Conservation (phyloP, 2,113 vertebrate species). For the Brachyistius frenatus region DNA sequence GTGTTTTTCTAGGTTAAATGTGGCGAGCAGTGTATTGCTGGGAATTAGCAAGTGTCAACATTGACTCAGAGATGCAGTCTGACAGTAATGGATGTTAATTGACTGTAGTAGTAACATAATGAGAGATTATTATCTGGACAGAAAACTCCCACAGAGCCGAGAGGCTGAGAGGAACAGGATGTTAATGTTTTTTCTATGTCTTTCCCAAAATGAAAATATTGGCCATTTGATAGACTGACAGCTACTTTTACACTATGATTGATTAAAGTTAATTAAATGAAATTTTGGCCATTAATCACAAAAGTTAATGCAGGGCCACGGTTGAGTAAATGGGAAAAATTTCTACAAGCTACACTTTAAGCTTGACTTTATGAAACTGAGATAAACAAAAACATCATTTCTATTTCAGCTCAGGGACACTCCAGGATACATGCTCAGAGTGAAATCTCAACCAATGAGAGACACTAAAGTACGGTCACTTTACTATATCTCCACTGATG, state of each 20-base stretch:
- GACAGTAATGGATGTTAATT: conserved; percentile 78
- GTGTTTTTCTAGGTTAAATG: conserved; percentile 59
- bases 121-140: conserved; percentile 71
- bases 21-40: conserved; percentile 50
- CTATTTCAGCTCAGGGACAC: too few species aligned
- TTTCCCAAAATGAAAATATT: conserved; percentile 59
- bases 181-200: conserved; percentile 41
- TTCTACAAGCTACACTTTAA: neutral
- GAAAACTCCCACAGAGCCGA: conserved; percentile 69
- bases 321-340: conserved; percentile 65
- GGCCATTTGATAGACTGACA: conserved; percentile 24
- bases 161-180: conserved; percentile 49
- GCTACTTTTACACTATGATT: conserved; percentile 53
- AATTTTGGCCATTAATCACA: conserved; percentile 41
- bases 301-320: conserved; percentile 16
- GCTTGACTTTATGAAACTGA: neutral
- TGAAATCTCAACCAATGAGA: too few species aligned
- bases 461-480: too few species aligned
- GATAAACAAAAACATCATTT: neutral
- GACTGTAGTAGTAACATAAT: conserved; percentile 74
- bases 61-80: conserved; percentile 69
- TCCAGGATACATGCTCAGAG: too few species aligned
- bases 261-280: conserved; percentile 62
- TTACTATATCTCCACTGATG: too few species aligned
- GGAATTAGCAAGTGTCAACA: conserved; percentile 70